Evolutionary conservation across 2,113 vertebrate species (phyloP).

Genomic region (Todiramphus saurophagus): DNA sequence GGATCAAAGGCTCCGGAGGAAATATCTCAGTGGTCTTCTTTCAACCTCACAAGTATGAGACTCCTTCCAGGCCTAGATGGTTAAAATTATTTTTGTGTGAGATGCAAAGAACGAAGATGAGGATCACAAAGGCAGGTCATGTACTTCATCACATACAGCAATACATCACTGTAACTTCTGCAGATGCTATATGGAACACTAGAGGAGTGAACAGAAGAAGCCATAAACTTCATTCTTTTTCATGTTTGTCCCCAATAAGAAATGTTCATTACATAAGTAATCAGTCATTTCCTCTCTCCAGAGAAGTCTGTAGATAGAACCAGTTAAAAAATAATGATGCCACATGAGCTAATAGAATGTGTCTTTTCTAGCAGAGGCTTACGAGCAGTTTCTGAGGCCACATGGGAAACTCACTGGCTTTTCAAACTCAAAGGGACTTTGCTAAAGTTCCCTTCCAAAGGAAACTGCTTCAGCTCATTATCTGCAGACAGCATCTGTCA

Average conservation of each 20-base stretch:
- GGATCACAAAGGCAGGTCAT: neutral
- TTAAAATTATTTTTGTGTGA: neutral
- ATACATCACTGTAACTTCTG: neutral
- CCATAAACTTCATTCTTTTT: neutral
- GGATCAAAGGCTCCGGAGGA: neutral
- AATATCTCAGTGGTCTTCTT: neutral
- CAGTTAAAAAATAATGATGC: neutral
- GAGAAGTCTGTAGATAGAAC: neutral
- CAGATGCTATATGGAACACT: neutral
- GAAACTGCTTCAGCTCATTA: slow-evolving; percentile 59
- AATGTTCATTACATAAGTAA: neutral
- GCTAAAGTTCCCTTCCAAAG: slow-evolving; percentile 53
- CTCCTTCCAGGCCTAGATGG: neutral
- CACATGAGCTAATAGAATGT: neutral
- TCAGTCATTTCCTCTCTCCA: neutral
- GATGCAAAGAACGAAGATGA: neutral
- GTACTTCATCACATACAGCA: neutral
- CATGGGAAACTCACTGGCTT: slow-evolving; percentile 18
- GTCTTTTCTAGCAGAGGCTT: neutral
- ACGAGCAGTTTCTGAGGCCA: neutral
- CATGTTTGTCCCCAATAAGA: neutral
- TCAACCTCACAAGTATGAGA: neutral
- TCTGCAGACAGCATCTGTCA: slow-evolving; percentile 72
- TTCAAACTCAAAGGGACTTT: slow-evolving; percentile 52
- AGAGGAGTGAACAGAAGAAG: neutral